Conservation (phyloP, 1,140 invertebrate genomes). For the Goniozus legneri region DNA sequence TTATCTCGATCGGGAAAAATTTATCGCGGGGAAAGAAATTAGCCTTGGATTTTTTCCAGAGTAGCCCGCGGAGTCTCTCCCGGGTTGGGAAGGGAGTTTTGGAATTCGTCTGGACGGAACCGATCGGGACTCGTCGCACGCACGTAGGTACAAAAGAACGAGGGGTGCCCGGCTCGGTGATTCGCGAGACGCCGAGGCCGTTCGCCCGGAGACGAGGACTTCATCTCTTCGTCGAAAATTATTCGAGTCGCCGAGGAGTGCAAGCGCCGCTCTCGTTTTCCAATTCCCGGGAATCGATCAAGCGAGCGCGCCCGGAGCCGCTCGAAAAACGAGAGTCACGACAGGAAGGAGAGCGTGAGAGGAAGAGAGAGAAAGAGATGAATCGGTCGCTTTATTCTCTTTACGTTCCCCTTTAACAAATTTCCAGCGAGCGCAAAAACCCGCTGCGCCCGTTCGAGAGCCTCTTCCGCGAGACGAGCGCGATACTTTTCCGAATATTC, state of each 20-base stretch:
- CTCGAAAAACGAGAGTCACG: conserved; percentile 8
- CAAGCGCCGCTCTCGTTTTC: conserved; percentile 19
- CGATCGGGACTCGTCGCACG: not conserved
- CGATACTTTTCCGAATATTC: no score
- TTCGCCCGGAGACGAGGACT: not conserved
- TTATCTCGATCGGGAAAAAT: no score
- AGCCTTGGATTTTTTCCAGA: no score
- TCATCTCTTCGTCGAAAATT: not conserved
- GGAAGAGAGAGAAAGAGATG: conserved; percentile 8
- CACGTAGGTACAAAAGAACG: not conserved
- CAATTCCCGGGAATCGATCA: conserved; percentile 23
- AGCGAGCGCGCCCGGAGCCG: conserved; percentile 13
- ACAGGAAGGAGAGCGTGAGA: conserved; percentile 9
- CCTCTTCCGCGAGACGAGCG: no score
- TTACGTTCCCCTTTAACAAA: conserved; percentile 32
- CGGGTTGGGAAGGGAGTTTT: no score
- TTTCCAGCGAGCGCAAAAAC: conserved; percentile 29
- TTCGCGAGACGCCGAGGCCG: not conserved
- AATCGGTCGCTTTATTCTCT: conserved; percentile 20
- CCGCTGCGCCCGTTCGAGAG: no score
- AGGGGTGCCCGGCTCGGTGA: no score
- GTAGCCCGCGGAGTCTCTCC: no score
- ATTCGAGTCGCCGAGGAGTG: not conserved
- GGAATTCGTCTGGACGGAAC: no score
- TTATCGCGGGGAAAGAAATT: no score